Evolutionary conservation across 2,888 invertebrate genomes (phyloP), one percentile per base, ranked within the genome.

Genomic region (Pemphredon lugubris): DNA sequence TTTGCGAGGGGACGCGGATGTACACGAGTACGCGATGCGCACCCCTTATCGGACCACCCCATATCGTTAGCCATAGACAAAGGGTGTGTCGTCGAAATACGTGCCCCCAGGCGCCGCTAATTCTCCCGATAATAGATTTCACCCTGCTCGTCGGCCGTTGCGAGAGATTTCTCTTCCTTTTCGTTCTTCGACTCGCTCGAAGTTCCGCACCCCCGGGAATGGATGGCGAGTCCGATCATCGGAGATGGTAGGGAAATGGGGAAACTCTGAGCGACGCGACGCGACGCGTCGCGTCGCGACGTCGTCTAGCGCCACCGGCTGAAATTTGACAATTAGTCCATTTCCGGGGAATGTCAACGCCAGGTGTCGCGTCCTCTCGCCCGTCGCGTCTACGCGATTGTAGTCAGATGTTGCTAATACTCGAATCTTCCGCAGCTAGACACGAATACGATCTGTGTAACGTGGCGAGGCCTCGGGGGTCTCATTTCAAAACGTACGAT

Each of bases 101-200:
- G 83, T 77, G 77, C 69, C 79, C 77, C 72, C 64, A 72, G 79
- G 75, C 82, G 59, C 77, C 78, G 78, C 84, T 86, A 87, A 86
- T 87, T 84, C 85, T 64, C 66, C 70, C 84, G 84, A 86, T 87
- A 85, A 87, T 86, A 82, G 84, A 84, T 84, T 84, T 83, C 80
- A 70, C 67, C 74, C 63, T 54, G 64, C 53, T 48, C 51, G 21
- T 30, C 69, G 55, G n/a, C 51, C 44, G n/a, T 44, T 47, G 44
- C 42, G 54, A 60, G 54, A 60, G 72, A 73, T 71, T 70, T 53
- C 64, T 60, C 30, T 50, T 26, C 40, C 6, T n/a, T 18, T 34
- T 9, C 34, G 34, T n/a, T 9, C n/a, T 34, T 34, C n/a, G n/a
- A n/a, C n/a, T n/a, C n/a, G n/a, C n/a, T n/a, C n/a, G n/a, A n/a